These are phyloP conservation scores for Diabrotica virgifera DNA, from an alignment of 1,140 invertebrate species.

Conservation along the genomic window DNA sequence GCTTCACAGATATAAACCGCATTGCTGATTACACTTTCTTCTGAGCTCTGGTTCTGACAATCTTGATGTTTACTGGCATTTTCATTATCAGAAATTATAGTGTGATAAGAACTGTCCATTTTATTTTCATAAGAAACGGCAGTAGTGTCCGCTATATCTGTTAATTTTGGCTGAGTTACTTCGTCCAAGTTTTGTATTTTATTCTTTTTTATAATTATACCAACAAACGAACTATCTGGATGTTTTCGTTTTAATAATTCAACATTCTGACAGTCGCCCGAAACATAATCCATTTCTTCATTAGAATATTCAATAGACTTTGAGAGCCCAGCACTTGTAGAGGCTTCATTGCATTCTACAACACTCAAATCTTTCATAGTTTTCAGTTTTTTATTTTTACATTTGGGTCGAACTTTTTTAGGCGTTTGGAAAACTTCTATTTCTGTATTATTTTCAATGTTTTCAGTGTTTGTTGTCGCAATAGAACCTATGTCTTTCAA, in stretches of 20 bases:
- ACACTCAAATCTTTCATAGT: slow-evolving; percentile 32
- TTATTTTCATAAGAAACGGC: too few relatives aligned
- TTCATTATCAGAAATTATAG: too few relatives aligned
- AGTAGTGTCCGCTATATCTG: too few relatives aligned
- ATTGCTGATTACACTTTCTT: too few relatives aligned
- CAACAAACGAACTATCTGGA: slow-evolving; percentile 26
- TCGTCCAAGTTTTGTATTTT: slow-evolving; percentile 14
- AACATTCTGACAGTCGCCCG: background rate
- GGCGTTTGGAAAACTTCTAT: slow-evolving; percentile 5
- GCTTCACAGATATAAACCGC: too few relatives aligned
- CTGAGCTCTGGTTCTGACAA: too few relatives aligned
- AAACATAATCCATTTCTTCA: too few relatives aligned
- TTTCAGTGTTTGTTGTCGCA: background rate
- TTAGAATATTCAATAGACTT: too few relatives aligned
- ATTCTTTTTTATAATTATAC: slow-evolving; percentile 31
- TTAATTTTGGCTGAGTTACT: background rate
- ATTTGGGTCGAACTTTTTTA: slow-evolving; percentile 26
- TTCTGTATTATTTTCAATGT: slow-evolving; percentile 4
- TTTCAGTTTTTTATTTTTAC: slow-evolving; percentile 18
- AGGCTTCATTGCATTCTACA: slow-evolving; percentile 1
- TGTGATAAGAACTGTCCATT: too few relatives aligned
- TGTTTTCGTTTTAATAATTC: slow-evolving; percentile 22
- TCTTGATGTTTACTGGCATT: too few relatives aligned
- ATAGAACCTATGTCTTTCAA: slow-evolving; percentile 35
- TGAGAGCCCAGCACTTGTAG: too few relatives aligned